Evolutionary conservation across 2,797 vertebrate genomes (phyloP), one percentile per base, ranked within the genome.

Genomic region (Mareca strepera): DNA sequence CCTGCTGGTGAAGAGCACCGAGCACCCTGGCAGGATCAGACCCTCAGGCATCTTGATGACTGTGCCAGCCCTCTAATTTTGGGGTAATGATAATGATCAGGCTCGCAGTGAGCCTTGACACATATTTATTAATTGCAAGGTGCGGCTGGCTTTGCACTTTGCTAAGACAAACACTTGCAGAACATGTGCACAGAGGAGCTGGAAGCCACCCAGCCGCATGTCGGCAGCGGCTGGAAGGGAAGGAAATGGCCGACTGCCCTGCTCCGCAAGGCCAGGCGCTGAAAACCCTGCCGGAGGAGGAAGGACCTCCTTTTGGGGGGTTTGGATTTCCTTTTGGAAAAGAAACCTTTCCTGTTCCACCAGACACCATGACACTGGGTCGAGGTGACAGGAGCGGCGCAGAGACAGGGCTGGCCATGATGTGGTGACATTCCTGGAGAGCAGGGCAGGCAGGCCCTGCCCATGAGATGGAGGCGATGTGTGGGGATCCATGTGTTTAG

Each of bases 111-210:
- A 96, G 93, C 96, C 96, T 96, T 97, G 97, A 97, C 97, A 97
- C 87, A 96, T 93, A 96, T 97, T 96, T 96, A 97, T 97, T 96
- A 97, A 97, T 97, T 97, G 96, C 88, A 97, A 97, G 97, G 97
- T 94, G 96, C 17, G 93, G 78, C 96, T 94, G 96, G 83, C 95
- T 94, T 81, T 93, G 91, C 93, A 69, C 86, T 95, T 88, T 63
- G 88, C 92, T 92, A 95, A 96, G 95, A 96, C 96, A 98, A 97
- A 97, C 96, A 94, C 74, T 88, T 3, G 18, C 80, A 72, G 95
- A 97, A 97, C 93, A 96, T 87, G 90, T 75, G 92, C 88, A 23
- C 87, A 81, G 93, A 94, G 91, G 63, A 90, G 86, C 76, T 97
- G 97, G 95, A 96, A 96, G 86, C 44, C 59, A 56, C 92, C 96